phyloP scores from a whole-genome alignment of 2,113 vertebrate species.

The Mobula hypostoma region DNA sequence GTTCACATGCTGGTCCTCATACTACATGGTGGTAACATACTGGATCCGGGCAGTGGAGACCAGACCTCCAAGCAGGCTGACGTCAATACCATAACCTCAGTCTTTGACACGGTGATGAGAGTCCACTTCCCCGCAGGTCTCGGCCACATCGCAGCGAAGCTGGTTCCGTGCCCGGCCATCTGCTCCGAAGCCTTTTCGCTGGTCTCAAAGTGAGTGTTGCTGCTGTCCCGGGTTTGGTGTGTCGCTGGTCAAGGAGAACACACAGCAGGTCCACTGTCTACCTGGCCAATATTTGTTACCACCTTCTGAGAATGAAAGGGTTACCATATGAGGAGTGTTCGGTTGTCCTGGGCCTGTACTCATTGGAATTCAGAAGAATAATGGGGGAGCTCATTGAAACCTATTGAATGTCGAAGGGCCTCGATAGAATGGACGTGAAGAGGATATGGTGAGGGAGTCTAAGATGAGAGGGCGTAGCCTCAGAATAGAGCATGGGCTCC shows the following conservation, averaged over 20 bases:
- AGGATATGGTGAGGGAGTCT: too few relatives aligned
- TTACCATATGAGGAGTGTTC: too few relatives aligned
- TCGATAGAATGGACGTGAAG: too few relatives aligned
- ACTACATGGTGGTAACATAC: constrained; percentile 90
- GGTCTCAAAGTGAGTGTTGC: constrained; percentile 75
- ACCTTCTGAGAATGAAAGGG: too few relatives aligned
- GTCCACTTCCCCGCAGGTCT: constrained; percentile 90
- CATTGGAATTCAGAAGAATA: too few relatives aligned
- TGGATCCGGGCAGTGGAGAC: constrained; percentile 88
- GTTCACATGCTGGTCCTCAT: constrained; percentile 86
- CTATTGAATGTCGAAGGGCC: too few relatives aligned
- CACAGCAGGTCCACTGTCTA: not conserved
- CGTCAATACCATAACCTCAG: constrained; percentile 79
- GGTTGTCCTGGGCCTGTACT: too few relatives aligned
- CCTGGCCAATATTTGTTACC: not conserved
- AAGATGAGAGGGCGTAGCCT: too few relatives aligned
- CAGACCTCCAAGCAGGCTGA: constrained; percentile 92
- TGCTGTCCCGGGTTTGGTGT: too few relatives aligned
- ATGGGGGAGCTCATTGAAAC: too few relatives aligned
- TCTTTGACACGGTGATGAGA: constrained; percentile 87
- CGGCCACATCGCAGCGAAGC: constrained; percentile 80
- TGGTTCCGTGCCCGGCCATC: constrained; percentile 91
- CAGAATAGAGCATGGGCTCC: too few relatives aligned
- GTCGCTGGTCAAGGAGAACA: not conserved
- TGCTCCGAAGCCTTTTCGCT: constrained; percentile 89